phyloP scores from a whole-genome alignment of 2,113 vertebrate species.

The Mus musculus region GRCm39 chr14:96165001-96165500 shows the following conservation, averaged over 20 bases:
- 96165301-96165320: not conserved
- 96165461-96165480: not conserved
- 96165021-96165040: not conserved
- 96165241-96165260: not conserved
- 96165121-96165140: conserved; percentile 60
- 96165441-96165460: too few species aligned
- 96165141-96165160: conserved; percentile 48
- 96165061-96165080: conserved; percentile 63
- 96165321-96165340: not conserved
- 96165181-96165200: not conserved
- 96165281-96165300: not conserved
- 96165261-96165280: not conserved
- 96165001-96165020: conserved; percentile 16
- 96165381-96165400: not conserved
- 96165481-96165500: not conserved
- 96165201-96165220: not conserved
- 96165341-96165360: not conserved
- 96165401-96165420: conserved; percentile 33
- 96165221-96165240: not conserved
- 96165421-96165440: not conserved
- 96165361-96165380: not conserved
- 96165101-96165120: conserved; percentile 58
- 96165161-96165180: conserved; percentile 20
- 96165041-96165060: conserved; percentile 59
- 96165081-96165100: conserved; percentile 69